Evolutionary conservation across 2,797 vertebrate genomes (phyloP), one percentile per base, ranked within the genome.

Genomic region (Phoebastria nigripes): DNA sequence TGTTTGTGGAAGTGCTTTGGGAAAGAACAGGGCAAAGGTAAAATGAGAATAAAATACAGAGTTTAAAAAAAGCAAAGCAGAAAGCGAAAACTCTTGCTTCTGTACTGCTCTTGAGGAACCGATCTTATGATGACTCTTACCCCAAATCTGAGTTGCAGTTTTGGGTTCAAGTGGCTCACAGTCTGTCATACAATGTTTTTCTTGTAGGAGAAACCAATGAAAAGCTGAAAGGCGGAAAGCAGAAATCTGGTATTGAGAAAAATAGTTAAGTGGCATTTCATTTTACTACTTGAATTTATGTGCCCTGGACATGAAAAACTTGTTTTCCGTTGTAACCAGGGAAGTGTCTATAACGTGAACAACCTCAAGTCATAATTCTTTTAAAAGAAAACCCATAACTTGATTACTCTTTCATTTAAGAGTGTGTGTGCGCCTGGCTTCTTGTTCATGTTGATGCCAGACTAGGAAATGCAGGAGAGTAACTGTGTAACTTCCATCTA

Each of bases 251-350:
- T 47, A 9, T 1, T 49, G 65, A 87, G 69, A 55, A 69, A 90
- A 81, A 76, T 69, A 29, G 11, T 86, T 47, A 14, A 81, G 58
- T 65, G 65, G 31, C 49, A 46, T 94, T 91, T 90, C 44, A 31
- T 81, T 95, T 95, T 83, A 90, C 52, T 86, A 2, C 85, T 37
- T 76, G 77, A 73, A 94, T 96, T 94, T 95, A 94, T 87, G 77
- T 84, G 59, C 51, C 55, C 54, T 92, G 73, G 77, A 59, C 44
- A 6, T 18, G 55, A 37, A 81, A 82, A 87, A 42, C 47, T 87
- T 92, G 77, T 83, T 84, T 95, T 77, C 55, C 5, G 0, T 62
- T 89, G 58, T 86, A 77, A 71, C 55, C 15, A 66, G 86, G 86
- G 77, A 93, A 63, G 74, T n/a, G 73, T 90, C 80, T 63, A 11